Evolutionary conservation across 2,113 vertebrate genomes (phyloP), one percentile per base, ranked within the genome.

Genomic region (Clupea harengus): DNA sequence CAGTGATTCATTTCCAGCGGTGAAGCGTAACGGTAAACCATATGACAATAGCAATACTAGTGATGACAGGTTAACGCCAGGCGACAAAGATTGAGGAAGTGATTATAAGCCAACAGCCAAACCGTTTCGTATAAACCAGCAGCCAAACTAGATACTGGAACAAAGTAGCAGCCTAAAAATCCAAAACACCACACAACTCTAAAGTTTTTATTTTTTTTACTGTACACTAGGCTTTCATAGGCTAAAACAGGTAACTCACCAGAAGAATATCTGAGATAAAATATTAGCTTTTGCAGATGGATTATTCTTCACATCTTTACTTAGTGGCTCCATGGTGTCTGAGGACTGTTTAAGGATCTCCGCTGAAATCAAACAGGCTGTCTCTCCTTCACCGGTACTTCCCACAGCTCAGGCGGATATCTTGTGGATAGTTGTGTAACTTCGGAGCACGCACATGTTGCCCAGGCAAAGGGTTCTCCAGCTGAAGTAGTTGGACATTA

Each of bases 251-350:
- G 50, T 10, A 18, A 93, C 95, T 91, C 82, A 96, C 95, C 95
- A 96, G 92, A 96, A 96, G 46, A 95, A 89, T 2, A 96, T 45
- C 87, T 88, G 90, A 1, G 95, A 96, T 22, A 95, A 52, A 7
- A 94, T 0, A 90, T 88, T 92, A 11, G 95, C 95, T 4, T 91
- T 92, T 0, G 91, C 93, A 0, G 87, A 84, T 3, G 95, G 95
- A 90, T 96, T 96, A 0, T 82, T 92, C 82, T 92, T 95, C 8
- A 32, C 85, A 72, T 92, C 84, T 88, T 88, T 92, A 0, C 57
- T 64, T 50, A 90, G 83, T 13, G 89, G 87, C 25, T 94, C 94
- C 95, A 95, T 95, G 11, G 81, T 87, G 6, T 64, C 13, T 72
- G 10, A n/a, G 47, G 6, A 46, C 39, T 28, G 57, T 25, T 28